Evolutionary conservation across 30 jellyfish, hydroid and myxozoan genomes (phyloP).

Genomic region (Pelagia noctiluca): DNA sequence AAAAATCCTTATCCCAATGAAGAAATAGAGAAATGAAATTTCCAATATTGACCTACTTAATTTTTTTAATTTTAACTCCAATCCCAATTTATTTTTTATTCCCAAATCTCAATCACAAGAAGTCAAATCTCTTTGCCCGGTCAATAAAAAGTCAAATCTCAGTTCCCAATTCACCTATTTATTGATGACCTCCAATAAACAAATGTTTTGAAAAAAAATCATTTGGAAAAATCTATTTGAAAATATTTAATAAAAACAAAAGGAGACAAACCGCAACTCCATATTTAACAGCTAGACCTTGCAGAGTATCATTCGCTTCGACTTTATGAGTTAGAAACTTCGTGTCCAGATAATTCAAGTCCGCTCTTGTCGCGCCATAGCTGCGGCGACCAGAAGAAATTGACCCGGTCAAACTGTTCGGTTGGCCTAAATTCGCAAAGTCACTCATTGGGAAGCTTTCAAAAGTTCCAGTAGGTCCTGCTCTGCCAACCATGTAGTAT

Average conservation of each 20-base stretch:
- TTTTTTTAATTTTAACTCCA: too few relatives aligned
- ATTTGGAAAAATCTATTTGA: not conserved
- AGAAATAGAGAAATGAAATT: too few relatives aligned
- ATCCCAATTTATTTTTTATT: not conserved
- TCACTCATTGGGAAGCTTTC: conserved; percentile 38
- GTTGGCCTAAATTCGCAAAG: conserved; percentile 31
- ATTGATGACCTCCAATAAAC: too few relatives aligned
- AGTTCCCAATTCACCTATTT: too few relatives aligned
- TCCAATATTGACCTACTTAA: too few relatives aligned
- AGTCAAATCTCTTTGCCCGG: not conserved
- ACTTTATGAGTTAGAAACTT: conserved; percentile 74
- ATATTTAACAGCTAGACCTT: conserved; percentile 81
- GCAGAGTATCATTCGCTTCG: conserved; percentile 81
- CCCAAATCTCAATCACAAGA: not conserved
- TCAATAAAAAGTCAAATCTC: not conserved
- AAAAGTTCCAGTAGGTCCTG: not conserved
- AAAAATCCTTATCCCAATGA: too few relatives aligned
- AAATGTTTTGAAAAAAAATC: too few relatives aligned
- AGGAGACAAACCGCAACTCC: conserved; percentile 73
- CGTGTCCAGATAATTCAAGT: conserved; percentile 60
- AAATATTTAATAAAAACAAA: not conserved
- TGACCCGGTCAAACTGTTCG: conserved; percentile 43
- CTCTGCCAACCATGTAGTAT: not conserved
- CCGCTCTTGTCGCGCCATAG: conserved; percentile 84
- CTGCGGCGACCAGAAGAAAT: conserved; percentile 77